These are phyloP conservation scores for Notocelia uddmanniana DNA, from an alignment of 2,888 invertebrate genomes.

Conservation along the genomic window DNA sequence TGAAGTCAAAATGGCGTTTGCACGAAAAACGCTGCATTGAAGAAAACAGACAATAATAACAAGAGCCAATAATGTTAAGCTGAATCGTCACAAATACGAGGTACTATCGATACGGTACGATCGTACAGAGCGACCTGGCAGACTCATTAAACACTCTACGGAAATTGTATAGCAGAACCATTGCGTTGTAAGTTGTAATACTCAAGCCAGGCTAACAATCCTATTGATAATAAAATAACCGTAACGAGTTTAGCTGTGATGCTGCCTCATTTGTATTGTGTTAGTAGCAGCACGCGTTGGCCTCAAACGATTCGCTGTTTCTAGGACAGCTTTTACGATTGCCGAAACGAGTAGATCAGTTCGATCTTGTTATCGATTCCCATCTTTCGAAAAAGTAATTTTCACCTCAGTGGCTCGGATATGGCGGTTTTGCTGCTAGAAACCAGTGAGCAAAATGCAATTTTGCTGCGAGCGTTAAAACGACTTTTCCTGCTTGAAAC, in stretches of 20 bases:
- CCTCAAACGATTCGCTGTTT: slow-evolving; percentile 50
- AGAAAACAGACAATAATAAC: neutral
- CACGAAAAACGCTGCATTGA: neutral
- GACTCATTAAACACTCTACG: slow-evolving; percentile 52
- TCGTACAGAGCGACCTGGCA: slow-evolving; percentile 29
- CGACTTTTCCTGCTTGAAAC: no score
- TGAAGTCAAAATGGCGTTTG: neutral
- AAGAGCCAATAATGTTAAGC: slow-evolving; percentile 9
- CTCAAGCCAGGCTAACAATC: slow-evolving; percentile 71
- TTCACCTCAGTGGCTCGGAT: no score
- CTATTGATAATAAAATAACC: slow-evolving; percentile 75
- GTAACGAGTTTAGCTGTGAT: slow-evolving; percentile 71
- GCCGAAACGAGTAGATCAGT: neutral
- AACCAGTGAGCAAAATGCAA: no score
- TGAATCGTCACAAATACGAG: slow-evolving; percentile 14
- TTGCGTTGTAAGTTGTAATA: slow-evolving; percentile 60
- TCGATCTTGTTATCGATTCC: neutral
- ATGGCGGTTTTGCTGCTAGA: no score
- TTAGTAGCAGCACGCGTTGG: slow-evolving; percentile 61
- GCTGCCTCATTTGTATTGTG: slow-evolving; percentile 74
- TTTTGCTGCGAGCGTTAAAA: no score
- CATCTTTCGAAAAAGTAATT: neutral
- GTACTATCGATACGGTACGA: slow-evolving; percentile 6
- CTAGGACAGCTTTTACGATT: slow-evolving; percentile 26
- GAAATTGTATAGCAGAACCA: slow-evolving; percentile 67